phyloP scores from a whole-genome alignment of 2,888 invertebrate genomes.

The Eueremaeus valkanovi region DNA sequence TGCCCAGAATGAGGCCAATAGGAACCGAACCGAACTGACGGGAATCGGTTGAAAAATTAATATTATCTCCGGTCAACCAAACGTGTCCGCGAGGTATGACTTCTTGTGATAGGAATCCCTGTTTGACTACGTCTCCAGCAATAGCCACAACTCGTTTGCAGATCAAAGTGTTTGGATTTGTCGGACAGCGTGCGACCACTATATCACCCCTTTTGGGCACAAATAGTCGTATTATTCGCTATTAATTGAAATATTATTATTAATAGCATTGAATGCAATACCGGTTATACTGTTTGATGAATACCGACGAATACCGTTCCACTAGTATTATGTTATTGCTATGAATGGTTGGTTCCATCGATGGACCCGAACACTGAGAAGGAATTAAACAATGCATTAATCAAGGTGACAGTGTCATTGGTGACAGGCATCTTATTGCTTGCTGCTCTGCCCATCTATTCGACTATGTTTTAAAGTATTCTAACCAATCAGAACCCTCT shows the following conservation, averaged over 20 bases:
- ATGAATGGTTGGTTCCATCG: conserved; percentile 85
- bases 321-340: conserved; percentile 75
- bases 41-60: conserved; percentile 77
- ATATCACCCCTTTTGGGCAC: conserved; percentile 66
- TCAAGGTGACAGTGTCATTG: too few relatives aligned
- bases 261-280: background rate
- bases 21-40: conserved; percentile 82
- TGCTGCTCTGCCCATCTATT: too few relatives aligned
- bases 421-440: too few relatives aligned
- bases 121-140: conserved; percentile 55
- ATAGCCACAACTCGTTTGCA: conserved; percentile 75
- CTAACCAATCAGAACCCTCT: too few relatives aligned
- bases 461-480: too few relatives aligned
- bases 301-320: conserved; percentile 59
- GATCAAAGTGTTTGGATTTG: conserved; percentile 58
- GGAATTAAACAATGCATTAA: too few relatives aligned
- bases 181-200: conserved; percentile 75
- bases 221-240: background rate
- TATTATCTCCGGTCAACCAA: conserved; percentile 90
- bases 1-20: conserved; percentile 72
- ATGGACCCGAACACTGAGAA: conserved; percentile 77
- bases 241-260: too few relatives aligned
- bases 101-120: conserved; percentile 9
- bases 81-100: conserved; percentile 78
- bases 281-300: conserved; percentile 37